These are phyloP conservation scores for Ips nitidus DNA, from an alignment of 1,140 invertebrate species.

Conservation along the genomic window DNA sequence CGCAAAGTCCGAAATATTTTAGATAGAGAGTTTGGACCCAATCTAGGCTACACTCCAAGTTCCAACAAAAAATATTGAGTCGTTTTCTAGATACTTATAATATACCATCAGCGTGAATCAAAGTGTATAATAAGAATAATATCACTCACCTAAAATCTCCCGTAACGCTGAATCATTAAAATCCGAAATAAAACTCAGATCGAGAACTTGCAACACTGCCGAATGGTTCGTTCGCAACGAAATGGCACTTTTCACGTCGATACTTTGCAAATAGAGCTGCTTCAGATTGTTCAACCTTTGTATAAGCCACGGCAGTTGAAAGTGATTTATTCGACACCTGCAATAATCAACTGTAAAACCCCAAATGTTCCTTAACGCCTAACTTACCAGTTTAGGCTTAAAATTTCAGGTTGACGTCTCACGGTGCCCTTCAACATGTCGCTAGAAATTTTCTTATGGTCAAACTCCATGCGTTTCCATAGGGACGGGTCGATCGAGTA, in stretches of 20 bases:
- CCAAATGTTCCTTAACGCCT: too few species aligned
- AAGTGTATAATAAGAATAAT: neutral
- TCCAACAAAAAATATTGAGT: too few species aligned
- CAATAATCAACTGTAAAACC: too few species aligned
- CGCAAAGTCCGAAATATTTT: too few species aligned
- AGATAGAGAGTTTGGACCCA: too few species aligned
- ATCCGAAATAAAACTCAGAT: conserved; percentile 79
- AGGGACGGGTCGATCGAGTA: conserved; percentile 75
- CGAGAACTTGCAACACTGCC: conserved; percentile 75
- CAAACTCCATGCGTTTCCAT: conserved; percentile 81
- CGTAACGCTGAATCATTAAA: conserved; percentile 79
- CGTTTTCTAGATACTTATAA: too few species aligned
- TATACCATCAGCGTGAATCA: too few species aligned
- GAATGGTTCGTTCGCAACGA: conserved; percentile 83
- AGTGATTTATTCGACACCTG: conserved; percentile 72
- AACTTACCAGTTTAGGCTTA: conserved; percentile 74
- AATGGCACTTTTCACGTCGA: conserved; percentile 75
- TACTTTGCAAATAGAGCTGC: conserved; percentile 77
- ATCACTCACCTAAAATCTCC: conserved; percentile 64
- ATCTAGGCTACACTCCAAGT: too few species aligned
- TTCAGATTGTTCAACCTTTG: conserved; percentile 79
- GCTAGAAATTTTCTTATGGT: conserved; percentile 48
- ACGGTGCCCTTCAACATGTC: conserved; percentile 62
- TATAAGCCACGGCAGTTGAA: conserved; percentile 86
- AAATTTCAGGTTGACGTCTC: conserved; percentile 78